Conservation (phyloP, 2,113 vertebrate genomes). For the Rhinopomastus cyanomelas region DNA sequence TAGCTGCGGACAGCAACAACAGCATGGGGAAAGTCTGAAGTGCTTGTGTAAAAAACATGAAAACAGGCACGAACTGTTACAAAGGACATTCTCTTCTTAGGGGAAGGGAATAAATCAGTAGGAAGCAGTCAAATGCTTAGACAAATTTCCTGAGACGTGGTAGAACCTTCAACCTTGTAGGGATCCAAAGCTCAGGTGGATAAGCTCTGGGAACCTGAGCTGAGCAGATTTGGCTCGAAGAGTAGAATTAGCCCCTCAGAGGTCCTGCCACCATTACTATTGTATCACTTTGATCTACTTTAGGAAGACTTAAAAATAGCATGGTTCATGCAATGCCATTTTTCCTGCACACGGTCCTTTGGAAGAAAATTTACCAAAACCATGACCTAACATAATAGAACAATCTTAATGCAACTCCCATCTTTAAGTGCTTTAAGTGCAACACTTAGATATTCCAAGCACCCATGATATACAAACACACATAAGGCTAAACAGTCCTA, state of each 20-base stretch:
- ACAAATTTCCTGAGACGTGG: not conserved
- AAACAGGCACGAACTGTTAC: not conserved
- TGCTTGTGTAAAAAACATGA: not conserved
- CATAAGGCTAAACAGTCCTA: rapidly evolving
- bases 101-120: not conserved
- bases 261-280: not conserved
- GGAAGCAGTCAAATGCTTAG: not conserved
- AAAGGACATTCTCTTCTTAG: not conserved
- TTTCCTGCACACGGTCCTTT: not conserved
- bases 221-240: not conserved
- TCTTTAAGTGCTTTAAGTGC: not conserved
- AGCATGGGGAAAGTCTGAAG: not conserved
- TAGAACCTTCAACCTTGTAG: rapidly evolving
- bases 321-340: not conserved
- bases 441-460: not conserved
- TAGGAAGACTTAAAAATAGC: not conserved
- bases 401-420: not conserved
- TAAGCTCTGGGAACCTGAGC: not conserved
- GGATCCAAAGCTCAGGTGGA: not conserved
- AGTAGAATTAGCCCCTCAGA: not conserved
- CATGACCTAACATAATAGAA: not conserved
- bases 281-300: not conserved
- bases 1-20: not conserved
- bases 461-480: not conserved
- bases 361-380: not conserved